phyloP scores from a whole-genome alignment of 2,113 vertebrate genomes.

The Boulengeromyrus knoepffleri region DNA sequence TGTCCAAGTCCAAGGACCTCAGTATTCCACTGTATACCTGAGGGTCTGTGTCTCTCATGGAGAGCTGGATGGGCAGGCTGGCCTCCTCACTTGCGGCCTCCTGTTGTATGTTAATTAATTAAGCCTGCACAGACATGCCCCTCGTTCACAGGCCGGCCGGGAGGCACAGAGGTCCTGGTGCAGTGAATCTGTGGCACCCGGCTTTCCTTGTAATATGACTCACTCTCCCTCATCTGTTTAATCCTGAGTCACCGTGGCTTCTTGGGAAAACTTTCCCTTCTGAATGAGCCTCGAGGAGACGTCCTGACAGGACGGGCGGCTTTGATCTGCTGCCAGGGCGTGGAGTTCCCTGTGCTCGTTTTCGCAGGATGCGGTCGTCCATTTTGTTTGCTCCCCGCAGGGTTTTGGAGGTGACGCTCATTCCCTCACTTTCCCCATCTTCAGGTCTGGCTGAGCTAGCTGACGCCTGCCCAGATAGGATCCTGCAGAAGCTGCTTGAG shows the following conservation, averaged over 20 bases:
- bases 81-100: background rate
- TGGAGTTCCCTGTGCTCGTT: background rate
- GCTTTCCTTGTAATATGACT: background rate
- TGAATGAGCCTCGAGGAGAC: background rate
- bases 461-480: slow-evolving; percentile 68
- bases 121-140: background rate
- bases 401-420: background rate
- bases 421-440: background rate
- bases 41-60: background rate
- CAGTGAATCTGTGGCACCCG: background rate
- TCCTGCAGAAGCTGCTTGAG: slow-evolving; percentile 69
- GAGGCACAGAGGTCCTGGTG: background rate
- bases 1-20: background rate
- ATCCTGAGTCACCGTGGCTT: background rate
- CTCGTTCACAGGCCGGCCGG: background rate
- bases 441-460: slow-evolving; percentile 74
- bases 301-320: background rate
- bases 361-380: background rate
- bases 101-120: background rate
- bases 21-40: background rate
- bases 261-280: background rate
- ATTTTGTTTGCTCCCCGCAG: background rate
- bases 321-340: too few species aligned
- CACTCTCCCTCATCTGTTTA: background rate
- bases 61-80: background rate